These are phyloP conservation scores for Neoitamus cyanurus DNA, from an alignment of 2,888 invertebrate species.

Conservation along the genomic window DNA sequence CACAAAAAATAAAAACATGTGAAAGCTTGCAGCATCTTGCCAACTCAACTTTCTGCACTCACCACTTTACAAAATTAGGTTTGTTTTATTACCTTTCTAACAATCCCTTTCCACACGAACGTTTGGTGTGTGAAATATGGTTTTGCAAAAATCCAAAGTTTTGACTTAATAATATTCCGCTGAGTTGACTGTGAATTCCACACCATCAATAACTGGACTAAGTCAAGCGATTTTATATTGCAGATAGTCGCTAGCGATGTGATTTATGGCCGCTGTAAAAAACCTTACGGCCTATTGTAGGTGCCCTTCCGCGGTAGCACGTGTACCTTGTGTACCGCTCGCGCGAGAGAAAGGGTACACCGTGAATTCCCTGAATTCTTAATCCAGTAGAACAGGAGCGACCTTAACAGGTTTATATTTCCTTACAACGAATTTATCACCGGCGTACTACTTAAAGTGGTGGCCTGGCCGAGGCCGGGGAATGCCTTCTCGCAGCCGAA, in stretches of 20 bases:
- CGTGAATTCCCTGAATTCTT: constrained; percentile 35
- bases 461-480: not conserved
- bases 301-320: not conserved
- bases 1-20: no score
- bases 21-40: no score
- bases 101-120: no score
- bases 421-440: constrained; percentile 38
- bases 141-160: no score
- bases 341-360: not conserved
- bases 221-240: not conserved
- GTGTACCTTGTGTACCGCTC: not conserved
- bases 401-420: constrained; percentile 43
- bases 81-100: no score
- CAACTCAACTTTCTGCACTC: no score
- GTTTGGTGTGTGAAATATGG: no score
- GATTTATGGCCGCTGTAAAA: not conserved
- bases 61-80: no score
- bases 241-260: not conserved
- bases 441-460: constrained; percentile 22
- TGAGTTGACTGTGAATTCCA: no score
- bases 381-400: constrained; percentile 39
- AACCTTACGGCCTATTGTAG: not conserved
- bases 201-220: not conserved
- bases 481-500: not conserved
- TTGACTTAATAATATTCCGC: no score